Base-by-base conservation (phyloP, 35 echinoderm and acorn worm species). In the Diadema setosum region DNA sequence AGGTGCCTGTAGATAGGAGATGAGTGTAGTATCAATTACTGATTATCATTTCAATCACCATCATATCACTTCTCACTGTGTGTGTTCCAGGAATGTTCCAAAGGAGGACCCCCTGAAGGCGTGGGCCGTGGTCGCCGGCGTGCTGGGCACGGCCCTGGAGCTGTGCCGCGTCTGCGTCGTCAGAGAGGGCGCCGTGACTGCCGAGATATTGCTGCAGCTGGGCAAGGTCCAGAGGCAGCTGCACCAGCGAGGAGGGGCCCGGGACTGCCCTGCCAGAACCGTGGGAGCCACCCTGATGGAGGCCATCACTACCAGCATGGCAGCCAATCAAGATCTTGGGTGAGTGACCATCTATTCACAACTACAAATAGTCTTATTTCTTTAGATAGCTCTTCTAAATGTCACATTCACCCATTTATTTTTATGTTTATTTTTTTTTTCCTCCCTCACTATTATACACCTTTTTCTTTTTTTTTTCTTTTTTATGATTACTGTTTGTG, bases 141-240 rank as follows among this genome's bases (percentile, higher is more conserved):
- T 98, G 4, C 83, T 98, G 16, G 89, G 88, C 65, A 98, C 92
- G 18, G 89, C 92, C 40, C 44, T 98, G 25, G 89, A 91, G 48
- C 75, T 98, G 8, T 82, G 61, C 32, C 86, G 69, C 2, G 73
- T 98, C 5, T 85, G 83, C 41, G 96, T 90, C 17, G 85, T 85
- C 45, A 89, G 86, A 42, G 93, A 98, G 23, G 42, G 46, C 11
- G 86, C 80, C 37, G 49, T 94, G 16, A 25, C 86, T 32, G 92
- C 92, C 2, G 96, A 98, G 78, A 86, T 94, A 7, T 45, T 92
- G 31, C 85, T 98, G 5, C 85, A 94, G 57, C 86, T 98, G 0
- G 96, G 96, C 39, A 91, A 91, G 82, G 96, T 98, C 32, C 92
- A 98, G 57, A 49, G 89, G n/a, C 96, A 98, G 73, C 67, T 98